Conservation (phyloP, 2,113 vertebrate species). For the Regulus satrapa region DNA sequence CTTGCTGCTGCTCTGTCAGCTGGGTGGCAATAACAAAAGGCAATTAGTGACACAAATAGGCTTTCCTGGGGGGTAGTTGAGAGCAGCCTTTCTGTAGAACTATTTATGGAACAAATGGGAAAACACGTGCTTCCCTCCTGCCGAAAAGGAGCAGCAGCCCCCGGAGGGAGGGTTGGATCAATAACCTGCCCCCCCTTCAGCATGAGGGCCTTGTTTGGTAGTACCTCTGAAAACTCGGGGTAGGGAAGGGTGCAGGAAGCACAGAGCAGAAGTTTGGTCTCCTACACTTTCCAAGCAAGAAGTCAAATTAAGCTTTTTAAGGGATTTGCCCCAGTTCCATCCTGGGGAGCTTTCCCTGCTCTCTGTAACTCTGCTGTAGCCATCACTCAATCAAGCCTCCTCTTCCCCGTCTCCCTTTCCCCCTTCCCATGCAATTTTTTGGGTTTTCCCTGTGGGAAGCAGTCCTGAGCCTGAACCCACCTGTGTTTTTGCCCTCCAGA, state of each 20-base stretch:
- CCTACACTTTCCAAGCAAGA: neutral
- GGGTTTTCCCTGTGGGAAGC: neutral
- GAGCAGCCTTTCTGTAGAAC: neutral
- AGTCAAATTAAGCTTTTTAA: neutral
- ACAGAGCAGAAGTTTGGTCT: neutral
- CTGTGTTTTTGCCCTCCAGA: slow-evolving; percentile 69
- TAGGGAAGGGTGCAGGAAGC: neutral
- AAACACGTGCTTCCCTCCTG: neutral
- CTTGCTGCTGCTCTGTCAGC: neutral
- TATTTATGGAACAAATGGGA: neutral
- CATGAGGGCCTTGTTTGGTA: neutral
- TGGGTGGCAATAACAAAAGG: neutral
- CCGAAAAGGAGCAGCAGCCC: neutral
- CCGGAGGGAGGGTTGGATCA: neutral
- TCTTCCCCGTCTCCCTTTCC: neutral
- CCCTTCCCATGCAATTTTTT: neutral
- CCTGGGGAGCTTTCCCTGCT: neutral
- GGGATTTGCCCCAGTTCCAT: fast-evolving
- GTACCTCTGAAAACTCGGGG: neutral
- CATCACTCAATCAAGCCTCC: neutral
- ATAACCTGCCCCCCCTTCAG: neutral
- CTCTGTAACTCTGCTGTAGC: neutral
- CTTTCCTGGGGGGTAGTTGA: neutral
- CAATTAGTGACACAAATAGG: neutral
- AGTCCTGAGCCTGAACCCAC: neutral